These are phyloP conservation scores for Lagorchestes hirsutus DNA, from an alignment of 2,797 vertebrate species.

Conservation along the genomic window DNA sequence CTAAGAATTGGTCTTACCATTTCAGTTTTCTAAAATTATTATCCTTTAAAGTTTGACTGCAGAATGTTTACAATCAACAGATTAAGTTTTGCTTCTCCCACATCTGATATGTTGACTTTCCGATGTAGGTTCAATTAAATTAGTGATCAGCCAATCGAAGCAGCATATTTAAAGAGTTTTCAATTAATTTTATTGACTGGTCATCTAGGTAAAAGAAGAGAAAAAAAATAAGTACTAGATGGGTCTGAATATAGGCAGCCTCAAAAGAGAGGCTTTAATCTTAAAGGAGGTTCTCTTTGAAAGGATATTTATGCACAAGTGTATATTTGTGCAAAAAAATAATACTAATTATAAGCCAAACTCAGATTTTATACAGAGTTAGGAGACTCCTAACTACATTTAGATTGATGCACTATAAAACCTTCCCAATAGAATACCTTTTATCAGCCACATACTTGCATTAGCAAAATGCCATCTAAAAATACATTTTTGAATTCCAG, in stretches of 20 bases:
- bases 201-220: neutral
- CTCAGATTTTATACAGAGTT: neutral
- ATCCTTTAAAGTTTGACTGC: neutral
- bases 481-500: neutral
- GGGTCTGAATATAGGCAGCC: neutral
- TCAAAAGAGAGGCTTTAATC: neutral
- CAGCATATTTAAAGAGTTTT: neutral
- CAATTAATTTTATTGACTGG: neutral
- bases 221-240: neutral
- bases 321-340: neutral
- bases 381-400: neutral
- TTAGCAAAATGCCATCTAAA: neutral
- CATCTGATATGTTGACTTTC: neutral
- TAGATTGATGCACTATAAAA: neutral
- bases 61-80: neutral
- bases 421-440: neutral
- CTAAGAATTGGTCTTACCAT: neutral
- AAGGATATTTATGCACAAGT: neutral
- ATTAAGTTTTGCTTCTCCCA: neutral
- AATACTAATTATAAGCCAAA: neutral
- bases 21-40: neutral
- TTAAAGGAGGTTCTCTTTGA: neutral
- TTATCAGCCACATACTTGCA: neutral
- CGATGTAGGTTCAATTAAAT: neutral
- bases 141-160: neutral